Conservation (phyloP, 2,888 invertebrate genomes). For the Stratiomys singularior region DNA sequence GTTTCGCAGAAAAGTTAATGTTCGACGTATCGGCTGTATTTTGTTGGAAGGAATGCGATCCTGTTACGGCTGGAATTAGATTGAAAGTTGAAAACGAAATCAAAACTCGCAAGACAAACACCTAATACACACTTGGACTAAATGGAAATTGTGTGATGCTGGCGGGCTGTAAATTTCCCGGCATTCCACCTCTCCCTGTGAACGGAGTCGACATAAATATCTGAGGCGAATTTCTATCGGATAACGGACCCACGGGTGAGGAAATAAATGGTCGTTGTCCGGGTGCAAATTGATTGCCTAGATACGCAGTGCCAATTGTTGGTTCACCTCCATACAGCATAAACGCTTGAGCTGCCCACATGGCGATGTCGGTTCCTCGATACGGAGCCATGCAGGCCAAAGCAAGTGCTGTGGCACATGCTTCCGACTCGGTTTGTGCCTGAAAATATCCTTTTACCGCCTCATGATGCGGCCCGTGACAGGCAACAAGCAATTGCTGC, state of each 20-base stretch:
- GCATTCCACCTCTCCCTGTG: conserved; percentile 50
- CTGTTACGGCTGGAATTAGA: conserved; percentile 9
- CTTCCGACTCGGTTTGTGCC: conserved; percentile 84
- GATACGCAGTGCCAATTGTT: conserved; percentile 54
- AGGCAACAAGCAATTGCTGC: conserved; percentile 81
- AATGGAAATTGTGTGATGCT: conserved; percentile 60
- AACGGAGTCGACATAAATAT: conserved; percentile 65
- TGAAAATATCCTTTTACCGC: conserved; percentile 87
- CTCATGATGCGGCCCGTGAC: conserved; percentile 86
- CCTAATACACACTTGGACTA: conserved; percentile 64
- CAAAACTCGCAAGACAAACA: not conserved
- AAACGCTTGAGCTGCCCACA: conserved; percentile 92
- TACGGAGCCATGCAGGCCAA: conserved; percentile 78
- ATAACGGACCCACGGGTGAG: conserved; percentile 26
- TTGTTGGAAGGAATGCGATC: conserved; percentile 46
- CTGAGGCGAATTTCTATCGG: conserved; percentile 56
- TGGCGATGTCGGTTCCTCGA: conserved; percentile 74
- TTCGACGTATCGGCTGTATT: conserved; percentile 57
- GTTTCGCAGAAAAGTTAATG: conserved; percentile 79
- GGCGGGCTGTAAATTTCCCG: conserved; percentile 62
- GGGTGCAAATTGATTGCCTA: conserved; percentile 51
- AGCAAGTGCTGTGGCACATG: conserved; percentile 87
- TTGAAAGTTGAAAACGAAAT: not conserved
- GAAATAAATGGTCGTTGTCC: conserved; percentile 53
- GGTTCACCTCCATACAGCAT: conserved; percentile 91